phyloP scores from a whole-genome alignment of 2,797 vertebrate genomes.

The Gobio occitaniae region DNA sequence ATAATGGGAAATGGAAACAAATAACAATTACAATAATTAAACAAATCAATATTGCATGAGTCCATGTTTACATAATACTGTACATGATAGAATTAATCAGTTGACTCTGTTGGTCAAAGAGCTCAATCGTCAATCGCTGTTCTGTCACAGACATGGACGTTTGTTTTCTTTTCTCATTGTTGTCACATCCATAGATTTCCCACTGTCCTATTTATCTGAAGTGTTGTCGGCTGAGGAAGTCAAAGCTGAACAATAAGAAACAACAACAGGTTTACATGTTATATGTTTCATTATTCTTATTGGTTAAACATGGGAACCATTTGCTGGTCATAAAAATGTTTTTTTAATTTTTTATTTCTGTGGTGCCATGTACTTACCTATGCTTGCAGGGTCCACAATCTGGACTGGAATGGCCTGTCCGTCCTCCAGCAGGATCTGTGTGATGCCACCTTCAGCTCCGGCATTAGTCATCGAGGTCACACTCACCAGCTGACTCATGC shows the following conservation, averaged over 20 bases:
- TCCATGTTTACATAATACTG: constrained; percentile 14
- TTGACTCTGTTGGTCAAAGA: neutral
- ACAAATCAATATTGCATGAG: constrained; percentile 22
- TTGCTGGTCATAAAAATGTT: neutral
- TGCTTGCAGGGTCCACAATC: constrained; percentile 69
- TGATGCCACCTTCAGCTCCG: constrained; percentile 63
- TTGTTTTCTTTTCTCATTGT: constrained; percentile 1
- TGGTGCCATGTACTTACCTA: constrained; percentile 71
- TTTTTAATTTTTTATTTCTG: neutral
- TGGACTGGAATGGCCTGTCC: constrained; percentile 74
- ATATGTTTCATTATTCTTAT: neutral
- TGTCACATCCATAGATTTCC: constrained; percentile 3
- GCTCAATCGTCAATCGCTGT: neutral
- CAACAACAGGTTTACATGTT: neutral
- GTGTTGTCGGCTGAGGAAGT: constrained; percentile 9
- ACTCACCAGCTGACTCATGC: constrained; percentile 74
- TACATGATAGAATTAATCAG: constrained; percentile 13
- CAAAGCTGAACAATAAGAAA: constrained; percentile 15
- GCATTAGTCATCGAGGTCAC: constrained; percentile 66
- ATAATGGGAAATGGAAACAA: constrained; percentile 16
- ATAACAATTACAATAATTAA: constrained; percentile 1
- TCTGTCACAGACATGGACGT: neutral
- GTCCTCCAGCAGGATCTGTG: constrained; percentile 77
- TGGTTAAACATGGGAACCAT: neutral
- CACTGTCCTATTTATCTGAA: constrained; percentile 15